phyloP scores from a whole-genome alignment of 2,113 vertebrate genomes.

The Coptodon rendalli region DNA sequence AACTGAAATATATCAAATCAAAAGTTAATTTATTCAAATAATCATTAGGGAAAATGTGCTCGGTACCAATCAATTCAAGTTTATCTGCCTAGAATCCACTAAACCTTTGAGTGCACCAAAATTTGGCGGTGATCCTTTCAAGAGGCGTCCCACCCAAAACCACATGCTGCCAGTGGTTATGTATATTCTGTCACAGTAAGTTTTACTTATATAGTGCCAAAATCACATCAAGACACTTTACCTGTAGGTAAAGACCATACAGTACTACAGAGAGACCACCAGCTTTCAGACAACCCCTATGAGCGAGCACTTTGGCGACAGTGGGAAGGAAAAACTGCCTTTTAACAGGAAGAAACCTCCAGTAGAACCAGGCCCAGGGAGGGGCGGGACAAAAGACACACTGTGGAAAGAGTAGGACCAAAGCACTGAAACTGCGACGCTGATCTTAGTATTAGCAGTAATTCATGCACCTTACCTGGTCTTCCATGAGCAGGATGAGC shows the following conservation, averaged over 20 bases:
- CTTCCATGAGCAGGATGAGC: constrained; percentile 93
- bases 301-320: not conserved
- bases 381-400: not conserved
- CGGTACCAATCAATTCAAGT: not conserved
- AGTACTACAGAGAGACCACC: not conserved
- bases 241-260: not conserved
- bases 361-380: accelerated
- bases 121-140: accelerated
- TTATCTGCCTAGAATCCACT: not conserved
- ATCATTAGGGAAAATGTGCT: not conserved
- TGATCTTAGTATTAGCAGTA: not conserved
- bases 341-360: accelerated
- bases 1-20: not conserved
- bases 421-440: not conserved
- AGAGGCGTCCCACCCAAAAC: not conserved
- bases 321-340: not conserved
- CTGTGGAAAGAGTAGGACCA: not conserved
- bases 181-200: not conserved
- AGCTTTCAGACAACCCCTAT: not conserved
- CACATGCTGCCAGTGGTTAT: not conserved
- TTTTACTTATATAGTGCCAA: not conserved
- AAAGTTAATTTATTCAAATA: not conserved
- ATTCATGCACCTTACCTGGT: constrained; percentile 89
- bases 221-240: not conserved
- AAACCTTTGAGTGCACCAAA: not conserved